Percentiles rank a stretch among this genome's conserved stretches.
phyloP scores from a whole-genome alignment of 1,140 invertebrate genomes.

The Fopius arisanus region DNA sequence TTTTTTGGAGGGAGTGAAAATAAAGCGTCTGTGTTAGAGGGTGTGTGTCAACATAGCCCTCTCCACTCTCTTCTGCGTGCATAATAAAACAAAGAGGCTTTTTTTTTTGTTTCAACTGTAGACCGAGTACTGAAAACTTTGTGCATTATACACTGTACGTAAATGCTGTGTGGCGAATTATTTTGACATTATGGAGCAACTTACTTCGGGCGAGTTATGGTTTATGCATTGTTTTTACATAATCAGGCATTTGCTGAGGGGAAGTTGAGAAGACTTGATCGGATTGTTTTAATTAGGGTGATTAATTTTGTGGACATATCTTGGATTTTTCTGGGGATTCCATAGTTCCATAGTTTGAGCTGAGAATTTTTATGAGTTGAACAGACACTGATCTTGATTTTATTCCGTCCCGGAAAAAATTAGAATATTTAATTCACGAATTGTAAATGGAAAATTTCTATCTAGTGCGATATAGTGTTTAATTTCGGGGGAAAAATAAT shows the following conservation, averaged over 20 bases:
- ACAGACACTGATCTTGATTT: too few species aligned
- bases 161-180: background rate
- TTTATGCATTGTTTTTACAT: background rate
- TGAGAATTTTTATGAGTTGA: too few species aligned
- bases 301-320: background rate
- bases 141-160: background rate
- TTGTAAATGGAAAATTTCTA: too few species aligned
- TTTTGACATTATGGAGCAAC: background rate
- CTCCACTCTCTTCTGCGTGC: background rate
- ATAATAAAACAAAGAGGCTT: slow-evolving; percentile 1
- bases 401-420: too few species aligned
- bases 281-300: background rate
- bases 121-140: background rate
- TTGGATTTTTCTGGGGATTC: background rate
- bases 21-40: background rate
- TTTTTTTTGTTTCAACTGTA: background rate
- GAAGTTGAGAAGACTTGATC: background rate
- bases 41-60: background rate
- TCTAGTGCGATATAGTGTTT: too few species aligned
- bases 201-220: background rate
- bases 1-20: background rate
- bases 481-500: too few species aligned
- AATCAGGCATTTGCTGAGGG: background rate
- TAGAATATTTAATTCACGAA: too few species aligned
- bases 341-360: too few species aligned